Evolutionary conservation across 2,797 vertebrate species (phyloP).

Genomic region (Chrosomus eos): DNA sequence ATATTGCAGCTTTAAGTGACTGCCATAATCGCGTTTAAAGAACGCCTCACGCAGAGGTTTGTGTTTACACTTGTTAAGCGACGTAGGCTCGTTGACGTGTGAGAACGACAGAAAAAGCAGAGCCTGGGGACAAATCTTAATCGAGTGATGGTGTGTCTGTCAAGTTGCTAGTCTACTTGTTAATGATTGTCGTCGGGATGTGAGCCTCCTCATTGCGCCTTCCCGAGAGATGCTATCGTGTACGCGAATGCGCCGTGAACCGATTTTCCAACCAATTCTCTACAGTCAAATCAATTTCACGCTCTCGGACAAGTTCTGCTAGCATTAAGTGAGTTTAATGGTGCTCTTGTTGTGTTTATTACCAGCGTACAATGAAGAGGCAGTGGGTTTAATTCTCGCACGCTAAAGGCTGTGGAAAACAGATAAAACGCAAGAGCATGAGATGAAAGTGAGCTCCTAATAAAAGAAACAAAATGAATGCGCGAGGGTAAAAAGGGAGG

Average conservation of each 20-base stretch:
- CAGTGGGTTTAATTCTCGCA: conserved; percentile 17
- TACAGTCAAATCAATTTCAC: conserved; percentile 23
- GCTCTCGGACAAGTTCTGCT: conserved; percentile 16
- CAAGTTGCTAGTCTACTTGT: conserved; percentile 17
- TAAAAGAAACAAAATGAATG: conserved; percentile 24
- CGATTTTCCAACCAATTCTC: conserved; percentile 9
- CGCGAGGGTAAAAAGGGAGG: not conserved
- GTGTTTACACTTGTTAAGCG: not conserved
- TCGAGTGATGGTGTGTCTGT: conserved; percentile 6
- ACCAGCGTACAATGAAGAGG: conserved; percentile 4
- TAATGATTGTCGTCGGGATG: conserved; percentile 2
- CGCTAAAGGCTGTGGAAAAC: not conserved
- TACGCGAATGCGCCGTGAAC: not conserved
- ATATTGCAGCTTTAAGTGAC: conserved; percentile 10
- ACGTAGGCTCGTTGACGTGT: not conserved
- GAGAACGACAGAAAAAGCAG: conserved; percentile 2
- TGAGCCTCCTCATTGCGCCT: not conserved
- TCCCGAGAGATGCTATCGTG: conserved; percentile 3
- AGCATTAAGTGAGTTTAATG: conserved; percentile 26
- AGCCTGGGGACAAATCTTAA: conserved; percentile 28
- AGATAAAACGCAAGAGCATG: conserved; percentile 1
- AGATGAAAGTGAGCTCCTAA: conserved; percentile 20
- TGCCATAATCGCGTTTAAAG: not conserved
- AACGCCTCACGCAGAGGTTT: not conserved
- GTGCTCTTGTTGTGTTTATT: conserved; percentile 4